Evolutionary conservation across 1,140 invertebrate genomes (phyloP).

Genomic region (Laodelphax striatellus): DNA sequence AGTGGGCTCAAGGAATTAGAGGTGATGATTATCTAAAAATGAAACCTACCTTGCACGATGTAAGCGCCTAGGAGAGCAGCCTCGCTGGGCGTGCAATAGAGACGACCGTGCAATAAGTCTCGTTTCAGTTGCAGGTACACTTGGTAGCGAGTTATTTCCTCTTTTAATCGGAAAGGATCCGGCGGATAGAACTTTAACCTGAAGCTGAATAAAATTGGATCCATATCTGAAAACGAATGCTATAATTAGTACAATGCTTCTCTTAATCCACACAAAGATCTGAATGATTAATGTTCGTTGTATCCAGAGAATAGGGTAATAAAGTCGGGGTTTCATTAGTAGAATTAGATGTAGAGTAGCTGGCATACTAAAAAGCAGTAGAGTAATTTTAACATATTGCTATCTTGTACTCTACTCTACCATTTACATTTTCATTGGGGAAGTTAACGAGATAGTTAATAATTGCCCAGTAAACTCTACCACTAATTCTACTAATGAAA

Average conservation of each 20-base stretch:
- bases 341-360: no score
- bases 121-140: slow-evolving; percentile 89
- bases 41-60: slow-evolving; percentile 91
- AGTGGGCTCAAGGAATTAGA: no score
- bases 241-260: background rate
- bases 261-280: background rate
- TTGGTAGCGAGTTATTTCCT: slow-evolving; percentile 82
- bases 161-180: slow-evolving; percentile 71
- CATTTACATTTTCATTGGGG: no score
- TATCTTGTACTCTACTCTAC: no score
- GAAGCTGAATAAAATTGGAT: slow-evolving; percentile 81
- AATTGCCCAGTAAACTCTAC: no score
- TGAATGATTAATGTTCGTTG: background rate
- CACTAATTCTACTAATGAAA: no score
- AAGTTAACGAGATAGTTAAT: no score
- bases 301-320: background rate
- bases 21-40: no score
- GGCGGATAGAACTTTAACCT: slow-evolving; percentile 91
- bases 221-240: slow-evolving; percentile 49
- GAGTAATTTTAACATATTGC: no score
- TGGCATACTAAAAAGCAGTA: no score
- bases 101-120: slow-evolving; percentile 85
- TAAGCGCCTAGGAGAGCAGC: slow-evolving; percentile 81
- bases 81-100: slow-evolving; percentile 83
- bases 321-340: no score